Percentiles rank a stretch among this genome's conserved stretches.
Evolutionary conservation across 2,888 invertebrate species (phyloP).

Genomic region (Lepetodrilus schrolli): DNA sequence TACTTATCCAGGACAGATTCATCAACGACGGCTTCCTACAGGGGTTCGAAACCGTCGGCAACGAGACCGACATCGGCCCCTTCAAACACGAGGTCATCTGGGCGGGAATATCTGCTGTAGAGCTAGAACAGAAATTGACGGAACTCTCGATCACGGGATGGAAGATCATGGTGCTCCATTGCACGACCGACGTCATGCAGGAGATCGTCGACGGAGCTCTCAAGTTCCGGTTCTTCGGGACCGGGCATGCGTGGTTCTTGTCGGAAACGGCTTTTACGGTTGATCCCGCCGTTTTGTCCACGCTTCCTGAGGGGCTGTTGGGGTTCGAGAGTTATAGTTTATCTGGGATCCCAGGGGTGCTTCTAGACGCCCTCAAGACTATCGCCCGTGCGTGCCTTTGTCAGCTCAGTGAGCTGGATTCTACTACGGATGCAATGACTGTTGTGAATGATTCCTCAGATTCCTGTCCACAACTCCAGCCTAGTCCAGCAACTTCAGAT

Average conservation of each 20-base stretch:
- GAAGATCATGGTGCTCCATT: conserved; percentile 58
- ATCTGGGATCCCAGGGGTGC: conserved; percentile 34
- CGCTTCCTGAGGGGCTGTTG: conserved; percentile 48
- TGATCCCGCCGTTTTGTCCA: conserved; percentile 25
- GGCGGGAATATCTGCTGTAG: conserved; percentile 24
- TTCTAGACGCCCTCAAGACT: conserved; percentile 28
- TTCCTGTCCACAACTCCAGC: neutral
- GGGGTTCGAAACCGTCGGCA: conserved; percentile 41
- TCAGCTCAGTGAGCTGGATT: conserved; percentile 22
- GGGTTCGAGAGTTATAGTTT: conserved; percentile 49
- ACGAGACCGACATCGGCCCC: conserved; percentile 31
- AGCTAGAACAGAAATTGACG: conserved; percentile 35
- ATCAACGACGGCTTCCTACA: conserved; percentile 54
- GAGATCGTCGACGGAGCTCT: conserved; percentile 51
- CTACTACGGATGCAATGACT: neutral
- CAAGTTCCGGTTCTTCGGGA: conserved; percentile 51
- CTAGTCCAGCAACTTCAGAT: neutral
- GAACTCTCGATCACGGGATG: conserved; percentile 41
- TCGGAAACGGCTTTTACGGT: conserved; percentile 49
- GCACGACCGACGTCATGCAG: conserved; percentile 45
- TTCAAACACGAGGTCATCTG: conserved; percentile 27
- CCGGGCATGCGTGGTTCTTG: conserved; percentile 69
- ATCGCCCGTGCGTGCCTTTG: conserved; percentile 37
- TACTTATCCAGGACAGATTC: conserved; percentile 49
- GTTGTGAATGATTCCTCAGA: neutral